Percentiles rank a stretch among this genome's conserved stretches.
Evolutionary conservation across 2,888 invertebrate genomes (phyloP).

Genomic region (Molanna angustata): DNA sequence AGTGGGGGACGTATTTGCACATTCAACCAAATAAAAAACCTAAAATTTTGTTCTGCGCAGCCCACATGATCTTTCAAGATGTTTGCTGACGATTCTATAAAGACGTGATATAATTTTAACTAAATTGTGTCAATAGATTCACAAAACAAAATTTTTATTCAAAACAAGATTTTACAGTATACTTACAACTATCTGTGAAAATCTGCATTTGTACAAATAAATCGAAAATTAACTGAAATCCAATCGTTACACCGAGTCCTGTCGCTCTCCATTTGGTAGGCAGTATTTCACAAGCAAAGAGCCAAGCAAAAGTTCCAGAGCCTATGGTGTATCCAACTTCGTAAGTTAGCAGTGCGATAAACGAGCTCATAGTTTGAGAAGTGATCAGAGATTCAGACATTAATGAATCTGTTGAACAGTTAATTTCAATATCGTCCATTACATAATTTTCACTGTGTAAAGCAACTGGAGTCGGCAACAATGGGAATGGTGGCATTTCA

Average conservation of each 20-base stretch:
- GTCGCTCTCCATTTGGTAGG: constrained; percentile 12
- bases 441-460: neutral
- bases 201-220: constrained; percentile 8
- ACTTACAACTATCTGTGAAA: constrained; percentile 7
- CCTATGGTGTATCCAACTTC: constrained; percentile 12
- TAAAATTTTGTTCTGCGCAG: too few relatives aligned
- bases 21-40: too few relatives aligned
- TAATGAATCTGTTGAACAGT: constrained; percentile 6
- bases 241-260: constrained; percentile 10
- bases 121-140: too few relatives aligned
- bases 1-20: too few relatives aligned
- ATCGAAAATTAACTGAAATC: constrained; percentile 10
- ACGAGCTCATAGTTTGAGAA: neutral
- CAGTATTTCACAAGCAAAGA: constrained; percentile 11
- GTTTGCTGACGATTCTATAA: too few relatives aligned
- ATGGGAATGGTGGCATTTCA: constrained; percentile 10
- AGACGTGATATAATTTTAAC: too few relatives aligned
- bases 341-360: constrained; percentile 7
- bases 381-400: neutral
- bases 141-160: too few relatives aligned
- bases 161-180: too few relatives aligned
- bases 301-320: constrained; percentile 11
- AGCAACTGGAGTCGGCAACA: constrained; percentile 12
- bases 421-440: neutral
- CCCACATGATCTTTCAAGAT: too few relatives aligned